phyloP scores from a whole-genome alignment of 2,888 invertebrate genomes.

The Agonopterix alstromeriana region DNA sequence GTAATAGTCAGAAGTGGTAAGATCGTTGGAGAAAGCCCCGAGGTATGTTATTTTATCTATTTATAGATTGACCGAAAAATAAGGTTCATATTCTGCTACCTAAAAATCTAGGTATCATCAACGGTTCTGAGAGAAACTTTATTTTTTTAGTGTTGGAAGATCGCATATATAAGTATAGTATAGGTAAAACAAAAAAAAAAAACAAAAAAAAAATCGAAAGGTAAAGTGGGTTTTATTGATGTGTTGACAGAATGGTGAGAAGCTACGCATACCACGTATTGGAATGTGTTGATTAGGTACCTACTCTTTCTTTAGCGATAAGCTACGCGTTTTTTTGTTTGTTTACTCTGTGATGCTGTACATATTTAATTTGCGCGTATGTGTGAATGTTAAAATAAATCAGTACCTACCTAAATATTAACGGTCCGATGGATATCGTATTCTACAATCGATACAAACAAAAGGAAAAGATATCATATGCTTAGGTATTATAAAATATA shows the following conservation, averaged over 20 bases:
- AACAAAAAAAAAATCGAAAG: too few species aligned
- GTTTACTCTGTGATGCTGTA: not conserved
- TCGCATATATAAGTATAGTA: too few species aligned
- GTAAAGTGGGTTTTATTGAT: too few species aligned
- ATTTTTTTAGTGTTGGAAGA: not conserved
- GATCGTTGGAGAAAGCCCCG: not conserved
- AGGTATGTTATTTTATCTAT: not conserved
- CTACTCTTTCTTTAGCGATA: not conserved
- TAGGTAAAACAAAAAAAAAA: too few species aligned
- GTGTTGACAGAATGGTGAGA: not conserved
- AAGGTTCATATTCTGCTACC: not conserved
- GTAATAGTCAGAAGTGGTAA: constrained; percentile 1
- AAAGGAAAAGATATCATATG: too few species aligned
- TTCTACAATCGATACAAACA: too few species aligned
- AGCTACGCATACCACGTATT: not conserved
- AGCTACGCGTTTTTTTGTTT: not conserved
- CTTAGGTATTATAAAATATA: too few species aligned
- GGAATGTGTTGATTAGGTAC: not conserved
- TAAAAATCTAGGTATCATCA: not conserved
- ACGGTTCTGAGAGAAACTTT: not conserved
- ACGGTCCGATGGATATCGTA: too few species aligned
- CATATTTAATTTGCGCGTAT: not conserved
- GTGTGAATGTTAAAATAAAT: not conserved
- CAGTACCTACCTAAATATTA: too few species aligned
- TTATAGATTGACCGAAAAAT: not conserved